A percentile compares a stretch with the other conserved stretches of the same genome.
Evolutionary conservation across 1,140 invertebrate species (phyloP).

Genomic region (Epicauta chinensis): DNA sequence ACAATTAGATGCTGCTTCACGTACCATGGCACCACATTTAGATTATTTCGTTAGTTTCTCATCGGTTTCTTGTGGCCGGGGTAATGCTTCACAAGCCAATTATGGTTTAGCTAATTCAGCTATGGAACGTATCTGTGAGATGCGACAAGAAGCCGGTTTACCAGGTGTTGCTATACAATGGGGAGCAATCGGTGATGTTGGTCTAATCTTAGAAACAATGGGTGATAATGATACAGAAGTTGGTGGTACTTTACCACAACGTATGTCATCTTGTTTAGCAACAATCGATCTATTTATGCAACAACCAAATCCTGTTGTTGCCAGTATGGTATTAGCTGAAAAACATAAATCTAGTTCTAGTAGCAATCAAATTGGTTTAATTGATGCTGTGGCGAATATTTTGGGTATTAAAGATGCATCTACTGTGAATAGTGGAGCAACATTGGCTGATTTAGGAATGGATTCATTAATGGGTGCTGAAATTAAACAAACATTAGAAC

Average conservation of each 20-base stretch:
- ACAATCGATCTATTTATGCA: conserved; percentile 85
- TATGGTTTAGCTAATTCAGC: conserved; percentile 94
- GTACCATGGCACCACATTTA: conserved; percentile 66
- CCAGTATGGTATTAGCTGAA: conserved; percentile 75
- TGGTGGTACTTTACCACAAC: conserved; percentile 88
- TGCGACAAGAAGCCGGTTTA: conserved; percentile 70
- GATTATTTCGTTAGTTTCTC: conserved; percentile 94
- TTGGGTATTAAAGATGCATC: conserved; percentile 80
- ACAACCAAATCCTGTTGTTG: conserved; percentile 77
- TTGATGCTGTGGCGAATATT: conserved; percentile 76
- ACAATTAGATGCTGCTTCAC: conserved; percentile 66
- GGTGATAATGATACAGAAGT: conserved; percentile 84
- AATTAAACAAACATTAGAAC: conserved; percentile 92
- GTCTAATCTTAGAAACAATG: conserved; percentile 81
- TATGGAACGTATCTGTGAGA: conserved; percentile 92
- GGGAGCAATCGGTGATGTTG: conserved; percentile 97
- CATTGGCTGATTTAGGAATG: conserved; percentile 89
- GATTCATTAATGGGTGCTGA: conserved; percentile 98
- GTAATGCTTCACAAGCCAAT: conserved; percentile 91
- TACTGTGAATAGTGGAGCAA: conserved; percentile 64
- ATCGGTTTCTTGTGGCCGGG: conserved; percentile 87
- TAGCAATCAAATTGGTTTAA: conserved; percentile 51
- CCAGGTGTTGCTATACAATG: conserved; percentile 89
- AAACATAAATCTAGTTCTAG: conserved; percentile 52
- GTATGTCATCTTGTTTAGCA: conserved; percentile 80